Base-by-base conservation (phyloP, 2,113 vertebrate species). In the Neomonachus schauinslandi region DNA sequence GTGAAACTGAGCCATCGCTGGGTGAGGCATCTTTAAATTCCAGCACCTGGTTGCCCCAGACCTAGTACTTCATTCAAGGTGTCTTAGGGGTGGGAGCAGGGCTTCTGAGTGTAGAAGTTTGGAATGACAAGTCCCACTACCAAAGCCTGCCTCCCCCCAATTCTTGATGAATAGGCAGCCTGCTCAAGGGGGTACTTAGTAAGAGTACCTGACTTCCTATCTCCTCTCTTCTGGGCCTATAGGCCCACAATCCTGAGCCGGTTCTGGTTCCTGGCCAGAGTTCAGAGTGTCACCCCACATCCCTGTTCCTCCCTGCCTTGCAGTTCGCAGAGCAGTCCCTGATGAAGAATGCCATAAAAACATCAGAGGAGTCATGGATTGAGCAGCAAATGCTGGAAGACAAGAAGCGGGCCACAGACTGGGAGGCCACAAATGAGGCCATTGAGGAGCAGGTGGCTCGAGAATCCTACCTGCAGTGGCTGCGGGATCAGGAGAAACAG, bases 311-410 rank as follows among this genome's bases (percentile, higher is more conserved):
- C 55, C 79, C 65, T n/a, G 53, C 61, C 49, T 97, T 93, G 82
- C 31, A 98, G 99, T 99, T 99, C 74, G 99, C 99, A 1, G 99
- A 99, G 74, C 99, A 99, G 99, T 99, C 99, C 46, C 98, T 99
- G 97, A 99, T 99, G 99, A 99, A 99, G 91, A 99, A 99, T 24
- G 99, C 99, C 96, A 99, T 99, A 98, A 99, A 99, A 98, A 99
- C 99, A 11, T 99, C 99, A 0, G 99, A 99, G 98, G 99, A 99
- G 97, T 99, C 99, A 2, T 99, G 99, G 99, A 99, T 99, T 36
- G 99, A 99, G 98, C 99, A 99, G 98, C 99, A 99, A 98, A 99
- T 99, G 99, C 89, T 99, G 98, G 99, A 99, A 98, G 99, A 99
- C 98, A 99, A 99, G 98, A 99, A 99, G 98, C 98, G 99, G 19